Conservation (phyloP, 1,140 invertebrate genomes). For the Drosophila sp. region DNA sequence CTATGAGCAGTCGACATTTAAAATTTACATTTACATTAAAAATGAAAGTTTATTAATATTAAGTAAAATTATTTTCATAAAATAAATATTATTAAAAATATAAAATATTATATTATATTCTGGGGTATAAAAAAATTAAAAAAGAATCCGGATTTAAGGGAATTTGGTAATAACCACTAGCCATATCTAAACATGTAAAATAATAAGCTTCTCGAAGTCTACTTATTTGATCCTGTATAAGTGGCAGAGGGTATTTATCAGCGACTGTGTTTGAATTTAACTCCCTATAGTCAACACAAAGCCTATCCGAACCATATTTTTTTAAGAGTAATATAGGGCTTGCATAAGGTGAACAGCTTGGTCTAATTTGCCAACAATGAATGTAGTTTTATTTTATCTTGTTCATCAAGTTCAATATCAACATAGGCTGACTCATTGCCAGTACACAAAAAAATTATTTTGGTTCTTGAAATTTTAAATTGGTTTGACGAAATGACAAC, state of each 20-base stretch:
- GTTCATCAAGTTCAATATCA: constrained; percentile 6
- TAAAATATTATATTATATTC: too few species aligned
- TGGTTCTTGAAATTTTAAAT: constrained; percentile 13
- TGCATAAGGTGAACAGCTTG: constrained; percentile 33
- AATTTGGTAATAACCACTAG: too few species aligned
- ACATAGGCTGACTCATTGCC: constrained; percentile 1
- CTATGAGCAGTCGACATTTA: too few species aligned
- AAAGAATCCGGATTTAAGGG: constrained; percentile 30
- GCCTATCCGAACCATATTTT: too few species aligned
- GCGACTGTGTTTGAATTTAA: too few species aligned
- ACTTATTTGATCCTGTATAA: constrained; percentile 36
- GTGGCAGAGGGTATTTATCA: too few species aligned
- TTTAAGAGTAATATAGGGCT: constrained; percentile 36
- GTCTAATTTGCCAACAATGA: constrained; percentile 25
- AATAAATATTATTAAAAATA: too few species aligned
- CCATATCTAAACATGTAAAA: constrained; percentile 25
- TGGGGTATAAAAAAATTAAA: too few species aligned
- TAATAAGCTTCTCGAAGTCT: constrained; percentile 28
- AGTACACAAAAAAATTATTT: constrained; percentile 31
- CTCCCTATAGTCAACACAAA: too few species aligned
- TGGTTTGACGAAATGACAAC: constrained; percentile 39
- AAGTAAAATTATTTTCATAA: too few species aligned
- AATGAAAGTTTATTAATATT: too few species aligned
- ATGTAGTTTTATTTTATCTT: constrained; percentile 34
- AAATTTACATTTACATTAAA: too few species aligned